Evolutionary conservation across 2,113 vertebrate species (phyloP).

Genomic region (Gadus macrocephalus): DNA sequence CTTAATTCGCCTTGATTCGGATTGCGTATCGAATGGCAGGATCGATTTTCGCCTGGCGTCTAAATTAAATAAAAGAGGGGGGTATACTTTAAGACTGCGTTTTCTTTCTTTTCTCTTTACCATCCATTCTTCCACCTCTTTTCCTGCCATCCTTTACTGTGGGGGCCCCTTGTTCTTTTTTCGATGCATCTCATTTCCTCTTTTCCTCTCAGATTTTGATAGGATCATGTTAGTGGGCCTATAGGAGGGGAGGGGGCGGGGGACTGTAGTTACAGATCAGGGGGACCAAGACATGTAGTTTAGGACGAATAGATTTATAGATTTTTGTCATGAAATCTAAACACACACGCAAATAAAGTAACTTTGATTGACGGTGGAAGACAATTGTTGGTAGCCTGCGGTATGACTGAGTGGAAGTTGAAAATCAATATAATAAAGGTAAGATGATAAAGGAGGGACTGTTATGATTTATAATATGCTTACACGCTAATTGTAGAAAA

Average conservation of each 20-base stretch:
- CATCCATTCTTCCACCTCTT: slow-evolving; percentile 72
- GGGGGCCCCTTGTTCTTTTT: slow-evolving; percentile 52
- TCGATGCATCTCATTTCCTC: slow-evolving; percentile 73
- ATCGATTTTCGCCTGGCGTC: slow-evolving; percentile 91
- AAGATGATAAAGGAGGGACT: no score
- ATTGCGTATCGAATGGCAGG: slow-evolving; percentile 92
- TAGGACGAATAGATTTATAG: slow-evolving; percentile 53
- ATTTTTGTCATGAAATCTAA: slow-evolving; percentile 59
- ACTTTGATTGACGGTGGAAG: neutral
- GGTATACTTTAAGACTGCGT: slow-evolving; percentile 76
- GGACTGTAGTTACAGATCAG: slow-evolving; percentile 61
- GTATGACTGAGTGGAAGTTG: no score
- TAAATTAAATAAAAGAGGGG: slow-evolving; percentile 89
- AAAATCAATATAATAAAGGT: no score
- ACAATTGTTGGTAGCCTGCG: neutral
- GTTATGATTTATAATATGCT: no score
- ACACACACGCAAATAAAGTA: slow-evolving; percentile 34
- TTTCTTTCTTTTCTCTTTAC: slow-evolving; percentile 78
- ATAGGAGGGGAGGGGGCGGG: slow-evolving; percentile 20
- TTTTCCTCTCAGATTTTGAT: slow-evolving; percentile 63
- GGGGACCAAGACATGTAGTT: slow-evolving; percentile 45
- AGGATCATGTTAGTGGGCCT: slow-evolving; percentile 51
- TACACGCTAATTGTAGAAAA: neutral
- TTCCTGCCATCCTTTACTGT: slow-evolving; percentile 71
- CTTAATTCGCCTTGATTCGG: slow-evolving; percentile 92